Base-by-base conservation (phyloP, 1,140 invertebrate genomes). In the Hormaphis cornu region DNA sequence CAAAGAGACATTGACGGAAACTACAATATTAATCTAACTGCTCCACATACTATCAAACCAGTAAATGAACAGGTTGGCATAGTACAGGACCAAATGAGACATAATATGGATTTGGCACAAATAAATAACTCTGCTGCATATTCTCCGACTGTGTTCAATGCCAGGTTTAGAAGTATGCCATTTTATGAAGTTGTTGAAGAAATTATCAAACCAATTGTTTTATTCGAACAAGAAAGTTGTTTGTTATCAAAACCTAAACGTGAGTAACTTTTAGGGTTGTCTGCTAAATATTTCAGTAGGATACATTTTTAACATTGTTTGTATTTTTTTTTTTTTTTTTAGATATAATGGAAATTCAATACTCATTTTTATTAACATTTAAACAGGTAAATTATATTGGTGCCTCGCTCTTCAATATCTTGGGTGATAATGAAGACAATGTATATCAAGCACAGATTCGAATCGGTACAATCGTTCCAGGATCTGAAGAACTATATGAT, bases 111-210 rank as follows among this genome's bases (percentile, higher is more conserved):
- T 28, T 0, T 8, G 12, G 3, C 26, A 20, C n/a, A 7, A 8
- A 44, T 14, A 1, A 59, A 59, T 59, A 1, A 16, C 20, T 28
- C 33, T 5, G 9, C 0, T 1, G 42, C 59, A 30, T 22, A 24
- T 20, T 1, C 18, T 18, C 24, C 18, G 33, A 1, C n/a, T 48
- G 10, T 95, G 20, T 90, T 93, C 79, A 92, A 93, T 0, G 91
- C 97, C 0, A 86, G 85, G 75, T 85, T 97, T 70, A 94, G 93
- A 78, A 87, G 85, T 76, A 80, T 98, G 46, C 93, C 95, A 14
- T 98, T 97, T 79, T 98, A 91, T 79, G 94, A 97, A 78, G 82
- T 93, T 70, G 75, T 93, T 44, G 87, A 83, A 26, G 92, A 95
- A 78, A 80, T 97, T 9, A 80, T 97, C 69, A 93, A 94, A 80